Conservation (phyloP, 2,888 invertebrate genomes). For the Bombyx huttoni region DNA sequence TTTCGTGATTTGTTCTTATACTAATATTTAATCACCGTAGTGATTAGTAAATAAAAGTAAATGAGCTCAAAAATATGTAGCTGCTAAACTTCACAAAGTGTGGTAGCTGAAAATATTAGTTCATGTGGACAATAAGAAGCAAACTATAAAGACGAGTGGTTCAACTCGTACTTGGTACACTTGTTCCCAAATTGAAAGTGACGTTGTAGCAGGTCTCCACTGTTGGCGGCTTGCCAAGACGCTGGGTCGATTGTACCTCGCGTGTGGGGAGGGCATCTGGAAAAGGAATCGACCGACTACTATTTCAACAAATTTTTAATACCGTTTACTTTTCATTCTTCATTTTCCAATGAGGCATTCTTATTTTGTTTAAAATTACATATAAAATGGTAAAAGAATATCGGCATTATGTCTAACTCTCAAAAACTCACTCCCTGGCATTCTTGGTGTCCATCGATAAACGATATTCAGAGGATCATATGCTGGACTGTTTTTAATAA, state of each 20-base stretch:
- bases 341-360: constrained; percentile 6
- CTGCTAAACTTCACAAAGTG: too few relatives aligned
- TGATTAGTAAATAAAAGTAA: too few relatives aligned
- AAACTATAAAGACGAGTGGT: constrained; percentile 11
- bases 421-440: too few relatives aligned
- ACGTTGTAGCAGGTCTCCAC: constrained; percentile 23
- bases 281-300: constrained; percentile 14
- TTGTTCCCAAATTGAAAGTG: constrained; percentile 35
- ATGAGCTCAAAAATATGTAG: too few relatives aligned
- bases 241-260: constrained; percentile 40
- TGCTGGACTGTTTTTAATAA: too few relatives aligned
- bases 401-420: background rate
- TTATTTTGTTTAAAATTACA: too few relatives aligned
- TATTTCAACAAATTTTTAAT: constrained; percentile 20
- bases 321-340: constrained; percentile 16
- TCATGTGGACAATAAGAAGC: constrained; percentile 16
- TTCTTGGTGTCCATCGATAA: too few relatives aligned
- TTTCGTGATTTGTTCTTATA: too few relatives aligned
- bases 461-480: too few relatives aligned
- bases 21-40: too few relatives aligned
- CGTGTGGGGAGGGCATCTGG: constrained; percentile 12
- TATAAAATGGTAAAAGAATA: background rate
- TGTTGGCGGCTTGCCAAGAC: constrained; percentile 44
- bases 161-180: constrained; percentile 26
- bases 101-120: constrained; percentile 5